phyloP scores from a whole-genome alignment of 2,113 vertebrate species.

The Pterocles burchelli region DNA sequence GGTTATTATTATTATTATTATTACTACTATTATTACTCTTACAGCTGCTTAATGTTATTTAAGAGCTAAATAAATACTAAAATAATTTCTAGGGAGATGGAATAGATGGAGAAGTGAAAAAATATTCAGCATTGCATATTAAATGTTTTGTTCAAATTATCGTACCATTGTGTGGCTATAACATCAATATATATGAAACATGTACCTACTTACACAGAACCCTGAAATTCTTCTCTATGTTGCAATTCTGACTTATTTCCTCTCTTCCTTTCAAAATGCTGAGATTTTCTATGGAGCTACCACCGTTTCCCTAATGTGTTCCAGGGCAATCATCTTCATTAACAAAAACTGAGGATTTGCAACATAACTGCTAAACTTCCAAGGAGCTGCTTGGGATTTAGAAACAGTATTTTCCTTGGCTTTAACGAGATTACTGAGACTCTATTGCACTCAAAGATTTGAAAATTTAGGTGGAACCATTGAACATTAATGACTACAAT shows the following conservation, averaged over 20 bases:
- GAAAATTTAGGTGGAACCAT: background rate
- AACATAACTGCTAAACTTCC: background rate
- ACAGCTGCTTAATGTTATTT: background rate
- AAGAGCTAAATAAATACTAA: background rate
- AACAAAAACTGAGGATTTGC: background rate
- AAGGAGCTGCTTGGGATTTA: background rate
- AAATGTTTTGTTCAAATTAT: background rate
- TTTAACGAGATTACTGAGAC: conserved; percentile 6
- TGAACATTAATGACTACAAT: background rate
- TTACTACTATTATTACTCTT: background rate
- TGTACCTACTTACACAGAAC: background rate
- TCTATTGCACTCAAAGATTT: background rate
- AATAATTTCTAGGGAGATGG: background rate
- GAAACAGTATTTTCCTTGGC: background rate
- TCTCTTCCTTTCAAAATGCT: background rate
- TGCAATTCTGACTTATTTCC: background rate
- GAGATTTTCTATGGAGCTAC: background rate
- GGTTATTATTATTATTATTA: background rate
- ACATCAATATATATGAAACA: background rate
- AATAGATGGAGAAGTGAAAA: background rate
- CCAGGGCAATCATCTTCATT: background rate
- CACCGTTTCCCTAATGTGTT: background rate
- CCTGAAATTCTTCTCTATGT: background rate
- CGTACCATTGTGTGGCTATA: background rate
- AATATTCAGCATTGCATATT: background rate